These are phyloP conservation scores for Notolepis coatsorum DNA, from an alignment of 2,797 vertebrate genomes.

Conservation along the genomic window DNA sequence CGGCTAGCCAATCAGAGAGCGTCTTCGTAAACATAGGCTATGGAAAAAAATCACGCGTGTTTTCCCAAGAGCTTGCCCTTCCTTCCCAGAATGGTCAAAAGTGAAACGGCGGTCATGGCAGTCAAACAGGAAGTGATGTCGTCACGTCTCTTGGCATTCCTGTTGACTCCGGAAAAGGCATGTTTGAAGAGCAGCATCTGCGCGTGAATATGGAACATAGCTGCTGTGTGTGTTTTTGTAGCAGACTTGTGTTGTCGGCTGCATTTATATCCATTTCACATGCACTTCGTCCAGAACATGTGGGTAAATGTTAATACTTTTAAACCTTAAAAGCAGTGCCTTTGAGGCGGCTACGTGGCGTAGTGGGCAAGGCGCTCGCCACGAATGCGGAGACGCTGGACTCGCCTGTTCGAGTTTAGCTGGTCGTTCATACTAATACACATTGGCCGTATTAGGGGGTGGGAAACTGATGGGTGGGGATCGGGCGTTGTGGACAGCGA, in stretches of 20 bases:
- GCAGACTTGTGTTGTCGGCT: not conserved
- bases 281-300: not conserved
- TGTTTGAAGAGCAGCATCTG: not conserved
- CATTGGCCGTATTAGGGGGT: too few species aligned
- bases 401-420: too few species aligned
- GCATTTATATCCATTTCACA: not conserved
- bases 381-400: too few species aligned
- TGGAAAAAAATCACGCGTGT: too few species aligned
- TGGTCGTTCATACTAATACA: too few species aligned
- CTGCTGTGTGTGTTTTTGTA: not conserved
- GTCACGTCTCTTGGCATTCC: not conserved
- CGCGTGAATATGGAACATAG: not conserved
- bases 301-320: not conserved
- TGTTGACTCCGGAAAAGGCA: not conserved
- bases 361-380: too few species aligned
- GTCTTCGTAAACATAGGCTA: too few species aligned
- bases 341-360: too few species aligned
- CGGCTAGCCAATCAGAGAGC: not conserved
- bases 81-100: not conserved
- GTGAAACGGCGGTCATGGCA: not conserved
- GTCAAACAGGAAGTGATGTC: slow-evolving; percentile 1
- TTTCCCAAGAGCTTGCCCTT: not conserved
- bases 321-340: too few species aligned
- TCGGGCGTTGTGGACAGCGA: too few species aligned
- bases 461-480: too few species aligned